phyloP scores from a whole-genome alignment of 2,113 vertebrate genomes.

The Isichthys henryi region DNA sequence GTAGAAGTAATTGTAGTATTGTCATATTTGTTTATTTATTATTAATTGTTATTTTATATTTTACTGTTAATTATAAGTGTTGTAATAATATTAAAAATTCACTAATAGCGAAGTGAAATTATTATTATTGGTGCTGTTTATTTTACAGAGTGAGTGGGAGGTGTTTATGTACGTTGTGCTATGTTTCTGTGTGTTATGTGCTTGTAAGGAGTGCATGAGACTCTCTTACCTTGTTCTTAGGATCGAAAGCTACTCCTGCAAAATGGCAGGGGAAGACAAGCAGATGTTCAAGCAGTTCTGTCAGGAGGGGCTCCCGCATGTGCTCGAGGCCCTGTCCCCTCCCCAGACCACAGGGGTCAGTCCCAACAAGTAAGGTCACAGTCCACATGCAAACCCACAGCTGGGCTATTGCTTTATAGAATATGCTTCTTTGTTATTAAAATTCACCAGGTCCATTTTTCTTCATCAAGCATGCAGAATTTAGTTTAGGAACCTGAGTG shows the following conservation, averaged over 20 bases:
- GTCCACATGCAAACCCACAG: background rate
- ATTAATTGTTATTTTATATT: background rate
- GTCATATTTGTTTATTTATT: background rate
- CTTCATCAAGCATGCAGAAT: background rate
- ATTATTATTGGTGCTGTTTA: background rate
- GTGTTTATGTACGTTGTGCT: background rate
- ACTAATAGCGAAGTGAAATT: background rate
- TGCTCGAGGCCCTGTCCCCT: conserved; percentile 27
- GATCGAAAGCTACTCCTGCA: conserved; percentile 36
- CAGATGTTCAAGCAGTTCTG: conserved; percentile 39
- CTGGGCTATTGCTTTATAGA: background rate
- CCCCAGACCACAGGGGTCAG: conserved; percentile 26
- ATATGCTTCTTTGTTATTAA: background rate
- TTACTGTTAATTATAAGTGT: background rate
- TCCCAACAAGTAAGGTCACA: conserved; percentile 23
- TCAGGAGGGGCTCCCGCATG: conserved; percentile 24
- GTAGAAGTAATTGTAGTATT: background rate
- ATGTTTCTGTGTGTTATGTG: background rate
- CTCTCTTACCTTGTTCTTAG: conserved; percentile 4
- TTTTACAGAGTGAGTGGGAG: background rate
- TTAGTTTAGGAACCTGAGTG: background rate
- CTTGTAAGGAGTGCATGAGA: background rate
- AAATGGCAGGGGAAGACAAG: conserved; percentile 37
- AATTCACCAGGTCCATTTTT: background rate
- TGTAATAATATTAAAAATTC: background rate